Conservation (phyloP, 30 jellyfish, hydroid and myxozoan species). For the Pelagia noctiluca region DNA sequence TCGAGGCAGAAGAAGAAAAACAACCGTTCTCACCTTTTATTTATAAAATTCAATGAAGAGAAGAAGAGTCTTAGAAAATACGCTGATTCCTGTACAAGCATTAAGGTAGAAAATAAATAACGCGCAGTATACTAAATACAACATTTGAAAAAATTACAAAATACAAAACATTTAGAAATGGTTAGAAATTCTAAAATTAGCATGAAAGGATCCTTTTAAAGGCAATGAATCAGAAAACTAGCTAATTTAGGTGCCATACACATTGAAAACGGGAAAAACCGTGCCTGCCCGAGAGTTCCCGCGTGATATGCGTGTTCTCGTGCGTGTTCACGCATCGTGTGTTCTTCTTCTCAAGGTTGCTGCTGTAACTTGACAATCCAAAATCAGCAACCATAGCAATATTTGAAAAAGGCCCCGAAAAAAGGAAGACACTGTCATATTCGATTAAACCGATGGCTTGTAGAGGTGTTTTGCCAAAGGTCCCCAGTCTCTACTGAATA, state of each 20-base stretch:
- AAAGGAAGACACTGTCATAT: too few species aligned
- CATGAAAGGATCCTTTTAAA: not conserved
- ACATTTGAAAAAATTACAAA: constrained; percentile 2
- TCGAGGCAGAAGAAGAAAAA: too few species aligned
- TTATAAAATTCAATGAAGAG: not conserved
- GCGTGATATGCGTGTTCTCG: not conserved
- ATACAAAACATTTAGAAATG: not conserved
- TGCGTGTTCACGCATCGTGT: too few species aligned
- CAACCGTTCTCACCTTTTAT: not conserved
- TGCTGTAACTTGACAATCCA: too few species aligned
- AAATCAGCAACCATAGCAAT: too few species aligned
- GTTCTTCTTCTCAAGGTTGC: too few species aligned
- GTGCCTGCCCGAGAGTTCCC: not conserved
- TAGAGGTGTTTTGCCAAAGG: too few species aligned
- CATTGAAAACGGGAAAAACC: not conserved
- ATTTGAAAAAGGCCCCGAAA: too few species aligned
- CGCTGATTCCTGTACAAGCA: not conserved
- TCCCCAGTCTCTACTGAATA: too few species aligned
- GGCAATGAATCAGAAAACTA: not conserved
- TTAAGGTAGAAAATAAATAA: not conserved
- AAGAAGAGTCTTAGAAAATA: not conserved
- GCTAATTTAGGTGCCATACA: not conserved
- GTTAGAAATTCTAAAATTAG: too few species aligned
- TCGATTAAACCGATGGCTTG: too few species aligned
- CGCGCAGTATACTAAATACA: not conserved